phyloP scores from a whole-genome alignment of 2,888 invertebrate species.

The Nycteola revayana region DNA sequence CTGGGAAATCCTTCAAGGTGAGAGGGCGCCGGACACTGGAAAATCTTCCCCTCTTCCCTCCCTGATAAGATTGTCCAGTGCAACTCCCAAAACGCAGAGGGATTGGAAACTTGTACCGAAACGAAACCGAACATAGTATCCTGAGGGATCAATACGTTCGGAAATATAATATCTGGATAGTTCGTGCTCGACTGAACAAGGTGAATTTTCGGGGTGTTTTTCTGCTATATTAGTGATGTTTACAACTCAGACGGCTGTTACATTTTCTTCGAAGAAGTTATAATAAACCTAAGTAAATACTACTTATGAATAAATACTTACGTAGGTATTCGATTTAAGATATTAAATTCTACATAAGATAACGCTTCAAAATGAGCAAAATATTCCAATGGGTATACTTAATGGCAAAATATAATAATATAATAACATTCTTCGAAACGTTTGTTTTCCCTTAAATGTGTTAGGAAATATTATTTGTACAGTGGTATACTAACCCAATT shows the following conservation, averaged over 20 bases:
- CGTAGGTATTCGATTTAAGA: no score
- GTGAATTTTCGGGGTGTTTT: constrained; percentile 48
- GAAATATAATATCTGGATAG: constrained; percentile 76
- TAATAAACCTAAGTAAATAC: no score
- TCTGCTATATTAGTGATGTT: constrained; percentile 54
- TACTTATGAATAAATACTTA: no score
- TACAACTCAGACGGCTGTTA: no score
- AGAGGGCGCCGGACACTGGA: constrained; percentile 74
- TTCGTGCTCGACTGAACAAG: constrained; percentile 58
- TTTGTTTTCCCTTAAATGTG: constrained; percentile 13
- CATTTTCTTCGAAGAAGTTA: no score
- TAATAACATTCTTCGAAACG: constrained; percentile 18
- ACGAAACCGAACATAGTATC: constrained; percentile 74
- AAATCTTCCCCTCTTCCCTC: constrained; percentile 69
- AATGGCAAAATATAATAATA: constrained; percentile 24
- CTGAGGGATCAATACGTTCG: constrained; percentile 76
- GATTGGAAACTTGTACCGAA: constrained; percentile 78
- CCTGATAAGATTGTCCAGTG: constrained; percentile 81
- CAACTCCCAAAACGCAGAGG: constrained; percentile 79
- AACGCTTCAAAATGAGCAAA: no score
- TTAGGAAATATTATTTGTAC: constrained; percentile 15
- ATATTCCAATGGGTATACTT: constrained; percentile 26
- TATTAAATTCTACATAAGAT: no score
- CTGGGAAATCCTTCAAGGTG: constrained; percentile 74
- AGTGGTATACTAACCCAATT: constrained; percentile 21